Evolutionary conservation across 1,140 invertebrate genomes (phyloP).

Genomic region (Eriocheir sinensis): DNA sequence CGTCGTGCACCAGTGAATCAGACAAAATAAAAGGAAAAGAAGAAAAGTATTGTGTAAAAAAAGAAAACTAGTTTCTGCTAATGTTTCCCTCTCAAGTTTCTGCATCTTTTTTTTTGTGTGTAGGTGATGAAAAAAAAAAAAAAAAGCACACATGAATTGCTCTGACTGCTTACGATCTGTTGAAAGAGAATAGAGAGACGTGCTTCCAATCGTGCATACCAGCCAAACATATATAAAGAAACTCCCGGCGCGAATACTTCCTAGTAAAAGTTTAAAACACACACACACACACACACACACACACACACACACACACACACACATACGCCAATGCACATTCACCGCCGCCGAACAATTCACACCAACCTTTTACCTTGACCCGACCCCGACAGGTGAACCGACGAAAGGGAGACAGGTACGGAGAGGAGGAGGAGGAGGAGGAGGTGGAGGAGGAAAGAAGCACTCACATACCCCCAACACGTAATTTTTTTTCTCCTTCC

Average conservation of each 20-base stretch:
- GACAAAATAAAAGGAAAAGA: neutral
- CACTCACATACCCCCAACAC: neutral
- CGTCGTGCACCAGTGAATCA: neutral
- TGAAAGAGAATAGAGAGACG: too few species aligned
- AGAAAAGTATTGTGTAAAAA: too few species aligned
- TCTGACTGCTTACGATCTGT: too few species aligned
- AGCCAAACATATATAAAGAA: too few species aligned
- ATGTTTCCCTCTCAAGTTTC: too few species aligned
- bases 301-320: slow-evolving; percentile 22
- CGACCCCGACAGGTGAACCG: slow-evolving; percentile 19
- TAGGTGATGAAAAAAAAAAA: too few species aligned
- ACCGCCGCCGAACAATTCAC: neutral
- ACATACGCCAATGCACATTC: neutral
- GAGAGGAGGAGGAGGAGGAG: neutral
- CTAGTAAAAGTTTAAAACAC: neutral
- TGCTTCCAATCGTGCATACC: too few species aligned
- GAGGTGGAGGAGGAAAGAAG: too few species aligned
- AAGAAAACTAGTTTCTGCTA: too few species aligned
- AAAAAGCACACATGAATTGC: too few species aligned
- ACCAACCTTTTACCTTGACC: neutral
- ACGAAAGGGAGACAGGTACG: neutral
- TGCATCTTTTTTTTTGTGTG: neutral
- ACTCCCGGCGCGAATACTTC: neutral
- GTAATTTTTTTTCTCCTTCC: neutral
- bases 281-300: slow-evolving; percentile 22